A percentile compares a stretch with the other conserved stretches of the same genome.
Conservation (phyloP, 2,797 vertebrate species). For the Gymnodraco acuticeps region DNA sequence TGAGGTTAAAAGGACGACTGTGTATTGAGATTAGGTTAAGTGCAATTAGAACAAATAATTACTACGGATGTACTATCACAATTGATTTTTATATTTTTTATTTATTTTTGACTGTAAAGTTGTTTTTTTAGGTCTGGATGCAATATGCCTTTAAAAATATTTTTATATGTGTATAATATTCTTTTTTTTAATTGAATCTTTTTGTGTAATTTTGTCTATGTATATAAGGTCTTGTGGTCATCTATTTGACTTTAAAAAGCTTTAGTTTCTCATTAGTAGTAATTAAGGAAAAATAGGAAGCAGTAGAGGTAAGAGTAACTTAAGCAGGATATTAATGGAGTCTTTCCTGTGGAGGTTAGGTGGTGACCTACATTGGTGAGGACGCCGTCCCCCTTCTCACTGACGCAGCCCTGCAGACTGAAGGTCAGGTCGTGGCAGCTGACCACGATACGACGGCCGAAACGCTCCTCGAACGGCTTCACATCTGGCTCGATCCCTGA, state of each 20-base stretch:
- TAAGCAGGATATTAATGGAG: background rate
- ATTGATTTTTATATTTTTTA: background rate
- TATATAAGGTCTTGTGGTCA: background rate
- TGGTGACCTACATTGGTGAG: constrained; percentile 89
- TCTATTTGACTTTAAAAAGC: background rate
- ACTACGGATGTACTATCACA: background rate
- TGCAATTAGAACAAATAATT: background rate
- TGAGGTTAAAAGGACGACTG: constrained; percentile 13
- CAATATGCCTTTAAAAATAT: background rate
- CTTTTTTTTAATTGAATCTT: background rate
- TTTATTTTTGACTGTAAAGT: background rate
- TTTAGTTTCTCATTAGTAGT: background rate
- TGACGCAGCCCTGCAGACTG: constrained; percentile 91
- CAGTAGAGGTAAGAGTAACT: too few species aligned
- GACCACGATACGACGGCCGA: constrained; percentile 91
- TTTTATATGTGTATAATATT: background rate
- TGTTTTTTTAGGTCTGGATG: background rate
- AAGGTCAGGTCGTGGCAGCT: constrained; percentile 95
- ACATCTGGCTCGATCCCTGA: constrained; percentile 96
- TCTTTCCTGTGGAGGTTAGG: background rate
- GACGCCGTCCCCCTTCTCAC: constrained; percentile 87
- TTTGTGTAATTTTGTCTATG: background rate
- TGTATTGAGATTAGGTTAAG: constrained; percentile 4
- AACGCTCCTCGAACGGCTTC: constrained; percentile 96
- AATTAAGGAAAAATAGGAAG: background rate